Percentiles rank a stretch among this genome's conserved stretches.
These are phyloP conservation scores for Plecturocebus donacophilus DNA, from an alignment of 2,113 vertebrate genomes.

Conservation along the genomic window DNA sequence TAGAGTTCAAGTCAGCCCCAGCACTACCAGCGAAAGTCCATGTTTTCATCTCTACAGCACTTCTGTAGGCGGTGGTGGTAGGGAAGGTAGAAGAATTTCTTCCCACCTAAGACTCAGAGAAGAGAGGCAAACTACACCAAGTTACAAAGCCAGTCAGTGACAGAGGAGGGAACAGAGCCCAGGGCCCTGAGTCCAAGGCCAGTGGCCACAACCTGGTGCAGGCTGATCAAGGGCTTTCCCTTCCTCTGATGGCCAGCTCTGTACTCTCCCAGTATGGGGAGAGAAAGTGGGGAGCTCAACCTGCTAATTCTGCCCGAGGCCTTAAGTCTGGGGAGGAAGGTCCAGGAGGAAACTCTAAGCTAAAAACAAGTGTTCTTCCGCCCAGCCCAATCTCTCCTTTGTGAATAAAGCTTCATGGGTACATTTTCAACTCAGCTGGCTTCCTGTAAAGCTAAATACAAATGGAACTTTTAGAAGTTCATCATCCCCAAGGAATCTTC, in stretches of 20 bases:
- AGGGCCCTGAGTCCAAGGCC: not conserved
- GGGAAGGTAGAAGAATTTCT: not conserved
- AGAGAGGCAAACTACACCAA: not conserved
- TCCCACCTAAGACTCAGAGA: not conserved
- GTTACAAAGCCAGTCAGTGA: not conserved
- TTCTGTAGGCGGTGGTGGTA: not conserved
- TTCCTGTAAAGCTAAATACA: not conserved
- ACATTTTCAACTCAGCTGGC: not conserved
- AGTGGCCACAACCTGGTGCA: not conserved
- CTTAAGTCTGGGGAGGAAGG: not conserved
- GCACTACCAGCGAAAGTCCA: not conserved
- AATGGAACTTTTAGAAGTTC: not conserved
- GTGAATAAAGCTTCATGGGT: not conserved
- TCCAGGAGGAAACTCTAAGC: not conserved
- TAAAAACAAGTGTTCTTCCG: not conserved
- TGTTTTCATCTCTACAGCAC: not conserved
- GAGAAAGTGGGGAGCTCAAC: no score
- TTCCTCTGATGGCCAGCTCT: not conserved
- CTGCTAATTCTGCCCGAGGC: not conserved
- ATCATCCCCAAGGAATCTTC: not conserved
- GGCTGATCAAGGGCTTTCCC: not conserved
- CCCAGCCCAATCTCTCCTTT: not conserved
- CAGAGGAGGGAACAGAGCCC: not conserved
- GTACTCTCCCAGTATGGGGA: not conserved
- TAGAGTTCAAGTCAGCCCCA: not conserved